Evolutionary conservation across 2,888 invertebrate genomes (phyloP).

Genomic region (Diloba caeruleocephala): DNA sequence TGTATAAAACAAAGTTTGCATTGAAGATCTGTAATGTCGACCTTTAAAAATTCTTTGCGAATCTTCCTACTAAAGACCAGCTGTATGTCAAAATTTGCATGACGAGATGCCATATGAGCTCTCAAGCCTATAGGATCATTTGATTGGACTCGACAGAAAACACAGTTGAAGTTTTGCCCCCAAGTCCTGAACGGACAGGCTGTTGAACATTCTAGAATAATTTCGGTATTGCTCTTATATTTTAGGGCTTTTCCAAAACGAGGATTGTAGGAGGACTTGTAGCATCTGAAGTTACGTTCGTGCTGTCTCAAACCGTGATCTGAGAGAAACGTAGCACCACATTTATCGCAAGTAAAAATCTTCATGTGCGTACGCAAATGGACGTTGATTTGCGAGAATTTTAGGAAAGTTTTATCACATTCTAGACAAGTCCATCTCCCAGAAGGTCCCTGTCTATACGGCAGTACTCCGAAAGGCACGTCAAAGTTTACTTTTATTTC

Average conservation of each 20-base stretch:
- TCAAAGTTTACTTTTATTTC: constrained; percentile 77
- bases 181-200: constrained; percentile 83
- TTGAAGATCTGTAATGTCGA: constrained; percentile 83
- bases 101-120: constrained; percentile 80
- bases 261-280: constrained; percentile 81
- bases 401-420: constrained; percentile 78
- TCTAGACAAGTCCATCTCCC: constrained; percentile 82
- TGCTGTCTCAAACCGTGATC: constrained; percentile 81
- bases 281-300: constrained; percentile 81
- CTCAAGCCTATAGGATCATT: constrained; percentile 82
- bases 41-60: constrained; percentile 81
- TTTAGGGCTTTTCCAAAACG: constrained; percentile 81
- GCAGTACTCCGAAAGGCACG: constrained; percentile 81
- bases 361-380: constrained; percentile 81
- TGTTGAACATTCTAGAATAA: constrained; percentile 82
- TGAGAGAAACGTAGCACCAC: constrained; percentile 80
- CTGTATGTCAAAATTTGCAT: constrained; percentile 80
- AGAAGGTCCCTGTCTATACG: constrained; percentile 75
- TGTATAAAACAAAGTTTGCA: constrained; percentile 81
- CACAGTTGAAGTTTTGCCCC: constrained; percentile 85
- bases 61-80: constrained; percentile 81
- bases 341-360: constrained; percentile 83
- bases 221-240: constrained; percentile 82
- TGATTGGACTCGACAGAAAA: constrained; percentile 81
- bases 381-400: constrained; percentile 82